A percentile compares a stretch with the other conserved stretches of the same genome.
Conservation (phyloP, 2,888 invertebrate genomes). For the Synanthedon vespiformis region DNA sequence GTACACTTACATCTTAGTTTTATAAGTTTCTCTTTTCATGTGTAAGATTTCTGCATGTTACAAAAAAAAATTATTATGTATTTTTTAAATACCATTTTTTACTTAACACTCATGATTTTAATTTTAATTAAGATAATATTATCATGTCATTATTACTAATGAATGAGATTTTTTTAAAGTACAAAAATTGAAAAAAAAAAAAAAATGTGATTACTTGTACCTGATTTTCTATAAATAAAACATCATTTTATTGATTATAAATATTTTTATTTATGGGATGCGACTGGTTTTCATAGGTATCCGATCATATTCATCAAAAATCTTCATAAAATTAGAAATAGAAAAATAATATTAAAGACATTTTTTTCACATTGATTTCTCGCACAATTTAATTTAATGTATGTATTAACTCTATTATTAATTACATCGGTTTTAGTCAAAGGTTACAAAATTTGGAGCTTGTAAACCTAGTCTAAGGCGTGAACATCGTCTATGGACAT, state of each 20-base stretch:
- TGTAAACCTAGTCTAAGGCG: not conserved
- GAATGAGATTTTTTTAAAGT: not conserved
- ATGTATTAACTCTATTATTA: constrained; percentile 16
- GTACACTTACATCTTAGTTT: too few relatives aligned
- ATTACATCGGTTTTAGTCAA: constrained; percentile 24
- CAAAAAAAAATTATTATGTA: too few relatives aligned
- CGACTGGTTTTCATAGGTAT: constrained; percentile 57
- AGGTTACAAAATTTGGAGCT: constrained; percentile 16
- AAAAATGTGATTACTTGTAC: constrained; percentile 1
- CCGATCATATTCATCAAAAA: constrained; percentile 58
- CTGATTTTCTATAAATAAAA: constrained; percentile 29
- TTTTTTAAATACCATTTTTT: too few relatives aligned
- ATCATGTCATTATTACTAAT: too few relatives aligned
- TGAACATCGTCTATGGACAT: not conserved
- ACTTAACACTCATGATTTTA: too few relatives aligned
- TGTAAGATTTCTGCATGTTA: too few relatives aligned
- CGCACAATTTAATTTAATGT: not conserved
- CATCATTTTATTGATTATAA: constrained; percentile 49
- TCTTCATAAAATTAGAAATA: constrained; percentile 68
- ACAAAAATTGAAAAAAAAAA: not conserved
- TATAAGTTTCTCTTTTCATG: too few relatives aligned
- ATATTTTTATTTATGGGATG: constrained; percentile 66
- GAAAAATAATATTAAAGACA: constrained; percentile 71
- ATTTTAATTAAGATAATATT: too few relatives aligned
- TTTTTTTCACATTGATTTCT: constrained; percentile 20